Evolutionary conservation across 2,888 invertebrate species (phyloP).

Genomic region (Platerodrilus igneus): DNA sequence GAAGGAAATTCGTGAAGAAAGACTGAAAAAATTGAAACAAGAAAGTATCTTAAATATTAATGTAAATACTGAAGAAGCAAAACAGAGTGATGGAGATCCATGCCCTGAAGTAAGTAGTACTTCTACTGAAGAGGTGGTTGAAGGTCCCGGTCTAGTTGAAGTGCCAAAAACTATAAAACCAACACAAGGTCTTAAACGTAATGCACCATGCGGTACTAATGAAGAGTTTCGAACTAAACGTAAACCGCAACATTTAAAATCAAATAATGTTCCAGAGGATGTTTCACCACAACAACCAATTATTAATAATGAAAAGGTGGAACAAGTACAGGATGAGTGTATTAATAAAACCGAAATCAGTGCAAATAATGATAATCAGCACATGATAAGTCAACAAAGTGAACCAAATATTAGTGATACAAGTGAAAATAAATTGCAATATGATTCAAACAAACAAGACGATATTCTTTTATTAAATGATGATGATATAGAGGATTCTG

Average conservation of each 20-base stretch:
- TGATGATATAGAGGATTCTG: conserved; percentile 38
- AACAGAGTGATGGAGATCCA: conserved; percentile 10
- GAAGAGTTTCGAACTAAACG: conserved; percentile 18
- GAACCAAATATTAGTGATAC: conserved; percentile 1
- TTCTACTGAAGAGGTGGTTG: conserved; percentile 21
- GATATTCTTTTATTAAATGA: conserved; percentile 41
- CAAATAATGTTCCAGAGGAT: not conserved
- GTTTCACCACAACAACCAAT: not conserved
- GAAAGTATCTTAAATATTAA: conserved; percentile 7
- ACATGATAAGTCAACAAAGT: too few relatives aligned
- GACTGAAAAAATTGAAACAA: conserved; percentile 6
- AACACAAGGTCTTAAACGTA: conserved; percentile 13
- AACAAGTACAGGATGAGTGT: conserved; percentile 11
- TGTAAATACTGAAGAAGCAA: not conserved
- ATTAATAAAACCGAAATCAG: conserved; percentile 3
- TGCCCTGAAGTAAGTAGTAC: conserved; percentile 39
- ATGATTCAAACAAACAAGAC: conserved; percentile 34
- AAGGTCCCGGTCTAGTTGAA: conserved; percentile 11
- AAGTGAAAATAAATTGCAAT: conserved; percentile 7
- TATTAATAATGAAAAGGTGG: conserved; percentile 10
- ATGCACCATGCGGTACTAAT: conserved; percentile 13
- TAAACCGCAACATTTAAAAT: too few relatives aligned
- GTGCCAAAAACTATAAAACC: conserved; percentile 3
- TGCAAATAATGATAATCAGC: too few relatives aligned
- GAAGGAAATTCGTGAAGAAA: conserved; percentile 45